Base-by-base conservation (phyloP, 2,888 invertebrate species). In the Strigamia maritima region DNA sequence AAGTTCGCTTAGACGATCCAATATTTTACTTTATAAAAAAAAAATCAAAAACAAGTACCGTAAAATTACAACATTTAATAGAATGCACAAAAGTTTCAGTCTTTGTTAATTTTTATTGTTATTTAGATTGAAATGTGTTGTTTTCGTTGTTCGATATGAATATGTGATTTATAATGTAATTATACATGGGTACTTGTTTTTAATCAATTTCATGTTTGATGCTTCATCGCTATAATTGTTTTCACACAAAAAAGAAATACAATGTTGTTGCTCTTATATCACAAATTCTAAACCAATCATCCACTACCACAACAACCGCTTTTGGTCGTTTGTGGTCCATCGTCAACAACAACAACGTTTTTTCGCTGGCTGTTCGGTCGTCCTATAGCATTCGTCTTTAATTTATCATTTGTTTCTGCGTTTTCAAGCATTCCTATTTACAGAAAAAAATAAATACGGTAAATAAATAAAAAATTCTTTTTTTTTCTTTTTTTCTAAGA, bases 371-470 rank as follows among this genome's bases (percentile, higher is more conserved):
- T 80, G 26, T 79, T 79, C 10, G 79, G 79, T n/a, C 81, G 75
- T n/a, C 80, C 79, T n/a, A 80, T 49, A 10, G 81, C 79, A 14
- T 81, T 81, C 22, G 82, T 81, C 80, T 84, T 84, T 35, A 84
- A 83, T 40, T 83, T 81, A 74, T 84, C 85, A 78, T 83, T 83
- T 70, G 84, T 84, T 79, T 85, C 84, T 3, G 86, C 85, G 49
- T 83, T 83, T 79, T 85, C 85, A 31, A 94, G 90, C 92, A 95
- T 93, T 83, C 91, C 81, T 81, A 44, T 54, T 24, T 49, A 44
- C 7, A 60, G 86, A 86, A 75, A 49, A 76, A 14, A 79, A 77
- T 44, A 54, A 35, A 44, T 26, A 31, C 19, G 24, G 2, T 70
- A 19, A 78, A 76, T 10, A 40, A 76, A 22, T 16, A 65, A 19